Percentiles rank a stretch among this genome's conserved stretches.
Conservation (phyloP, 2,888 invertebrate genomes). For the Dryocosmus kuriphilus region DNA sequence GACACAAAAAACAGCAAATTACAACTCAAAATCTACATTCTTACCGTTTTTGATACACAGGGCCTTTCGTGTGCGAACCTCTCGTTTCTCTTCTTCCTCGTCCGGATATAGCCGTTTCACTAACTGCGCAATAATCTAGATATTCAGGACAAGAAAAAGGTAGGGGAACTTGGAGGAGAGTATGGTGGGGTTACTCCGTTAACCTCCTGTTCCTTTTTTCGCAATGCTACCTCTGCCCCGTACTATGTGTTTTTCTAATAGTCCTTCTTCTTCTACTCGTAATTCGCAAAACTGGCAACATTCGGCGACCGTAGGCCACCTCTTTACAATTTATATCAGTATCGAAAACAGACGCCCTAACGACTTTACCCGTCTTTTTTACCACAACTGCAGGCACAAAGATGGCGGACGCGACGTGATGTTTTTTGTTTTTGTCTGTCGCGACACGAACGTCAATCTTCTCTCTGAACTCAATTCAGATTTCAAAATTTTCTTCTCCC, state of each 20-base stretch:
- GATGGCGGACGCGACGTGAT: conserved; percentile 35
- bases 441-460: conserved; percentile 17
- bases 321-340: conserved; percentile 27
- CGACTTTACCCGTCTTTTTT: conserved; percentile 12
- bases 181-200: conserved; percentile 55
- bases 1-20: background rate
- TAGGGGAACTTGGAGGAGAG: conserved; percentile 54
- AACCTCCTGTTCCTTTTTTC: conserved; percentile 55
- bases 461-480: background rate
- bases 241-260: conserved; percentile 58
- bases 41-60: conserved; percentile 37
- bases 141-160: conserved; percentile 60
- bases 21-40: background rate
- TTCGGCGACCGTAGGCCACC: conserved; percentile 69
- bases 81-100: conserved; percentile 34
- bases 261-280: conserved; percentile 62
- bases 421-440: conserved; percentile 34
- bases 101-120: conserved; percentile 47
- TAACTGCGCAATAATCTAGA: conserved; percentile 72
- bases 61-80: conserved; percentile 42
- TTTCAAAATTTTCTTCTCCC: background rate
- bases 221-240: conserved; percentile 66
- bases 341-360: conserved; percentile 15
- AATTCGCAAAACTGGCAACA: conserved; percentile 64
- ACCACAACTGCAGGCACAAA: conserved; percentile 40